Evolutionary conservation across 2,797 vertebrate species (phyloP).

Genomic region (Erpetoichthys calabaricus): DNA sequence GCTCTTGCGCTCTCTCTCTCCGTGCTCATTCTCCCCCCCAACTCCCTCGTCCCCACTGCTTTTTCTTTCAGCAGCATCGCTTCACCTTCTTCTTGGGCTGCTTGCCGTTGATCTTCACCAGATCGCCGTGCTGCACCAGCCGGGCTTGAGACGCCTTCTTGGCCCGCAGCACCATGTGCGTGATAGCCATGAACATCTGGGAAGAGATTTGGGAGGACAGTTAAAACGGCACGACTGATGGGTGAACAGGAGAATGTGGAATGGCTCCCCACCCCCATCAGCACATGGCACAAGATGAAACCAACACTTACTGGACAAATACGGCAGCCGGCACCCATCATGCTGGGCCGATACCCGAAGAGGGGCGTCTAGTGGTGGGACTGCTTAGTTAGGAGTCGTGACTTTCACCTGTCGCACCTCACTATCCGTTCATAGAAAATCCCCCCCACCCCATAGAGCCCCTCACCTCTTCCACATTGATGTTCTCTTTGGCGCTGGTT

Average conservation of each 20-base stretch:
- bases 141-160: constrained; percentile 62
- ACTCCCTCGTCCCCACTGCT: constrained; percentile 54
- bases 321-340: background rate
- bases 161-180: constrained; percentile 57
- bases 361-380: too few species aligned
- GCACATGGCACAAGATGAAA: too few species aligned
- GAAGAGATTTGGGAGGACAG: background rate
- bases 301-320: too few species aligned
- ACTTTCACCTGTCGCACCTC: background rate
- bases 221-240: background rate
- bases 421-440: too few species aligned
- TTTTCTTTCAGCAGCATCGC: constrained; percentile 38
- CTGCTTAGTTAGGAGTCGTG: too few species aligned
- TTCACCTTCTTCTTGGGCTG: constrained; percentile 40
- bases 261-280: too few species aligned
- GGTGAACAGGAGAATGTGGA: too few species aligned
- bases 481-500: constrained; percentile 72
- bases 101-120: constrained; percentile 53
- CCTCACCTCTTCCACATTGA: constrained; percentile 66
- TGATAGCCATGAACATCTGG: constrained; percentile 74
- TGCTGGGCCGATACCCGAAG: too few species aligned
- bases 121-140: constrained; percentile 52
- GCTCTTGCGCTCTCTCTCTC: background rate
- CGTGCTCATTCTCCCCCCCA: constrained; percentile 34
- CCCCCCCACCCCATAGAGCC: background rate